Evolutionary conservation across 2,113 vertebrate species (phyloP), one percentile per base, ranked within the genome.

Genomic region (Coregonus clupeaformis): DNA sequence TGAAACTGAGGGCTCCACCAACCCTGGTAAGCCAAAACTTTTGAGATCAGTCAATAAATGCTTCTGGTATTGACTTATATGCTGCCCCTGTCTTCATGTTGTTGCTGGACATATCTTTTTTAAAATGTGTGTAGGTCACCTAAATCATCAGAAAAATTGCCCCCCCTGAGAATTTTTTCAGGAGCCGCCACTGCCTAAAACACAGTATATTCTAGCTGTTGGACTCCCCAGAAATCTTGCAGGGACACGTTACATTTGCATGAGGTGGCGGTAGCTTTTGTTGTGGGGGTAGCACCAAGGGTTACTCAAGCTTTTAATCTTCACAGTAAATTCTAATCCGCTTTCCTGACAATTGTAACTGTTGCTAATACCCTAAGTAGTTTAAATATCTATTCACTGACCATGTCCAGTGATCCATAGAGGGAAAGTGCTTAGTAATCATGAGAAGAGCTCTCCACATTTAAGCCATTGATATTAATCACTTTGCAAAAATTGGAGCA

Each of bases 311-410:
- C 79, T 87, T 89, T 82, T 85, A 86, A 85, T 85, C 82, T 82
- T 84, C 79, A 29, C 63, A 30, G 12, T 65, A 86, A 85, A 83
- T 75, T 63, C 73, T 85, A 87, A 91, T 89, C 82, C 84, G 76
- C 69, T 86, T 84, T 83, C 75, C 77, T 81, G 66, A 80, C 78
- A 82, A 85, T 86, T 83, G 82, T 86, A 57, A 78, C 71, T 25
- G 71, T 69, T 27, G 72, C 76, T 86, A 84, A 91, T 85, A 89
- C 87, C 82, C 74, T 86, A 83, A 89, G 87, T 79, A 81, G 78
- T 83, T 86, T 86, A 80, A 81, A 85, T 18, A 85, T 85, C 82
- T 86, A 80, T 73, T 82, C 87, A 77, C 82, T 87, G 77, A 83
- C 88, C 84, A 71, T 89, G 81, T 81, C 85, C 83, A 85, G 75